These are phyloP conservation scores for Drosophila robusta DNA, from an alignment of 2,888 invertebrate species.

Conservation along the genomic window DNA sequence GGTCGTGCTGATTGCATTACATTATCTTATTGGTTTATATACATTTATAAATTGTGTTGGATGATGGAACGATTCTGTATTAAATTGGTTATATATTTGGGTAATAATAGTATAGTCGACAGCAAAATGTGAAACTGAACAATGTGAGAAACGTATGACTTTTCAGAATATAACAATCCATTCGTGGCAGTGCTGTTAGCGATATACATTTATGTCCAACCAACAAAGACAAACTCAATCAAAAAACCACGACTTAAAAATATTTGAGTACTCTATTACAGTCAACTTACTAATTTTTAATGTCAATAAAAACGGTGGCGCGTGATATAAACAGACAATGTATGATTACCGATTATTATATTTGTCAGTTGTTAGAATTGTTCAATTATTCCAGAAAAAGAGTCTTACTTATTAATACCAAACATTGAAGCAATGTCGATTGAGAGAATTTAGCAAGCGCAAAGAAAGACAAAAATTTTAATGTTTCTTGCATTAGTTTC, in stretches of 20 bases:
- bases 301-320: constrained; percentile 30
- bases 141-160: neutral
- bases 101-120: too few relatives aligned
- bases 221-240: constrained; percentile 28
- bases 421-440: neutral
- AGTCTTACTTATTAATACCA: neutral
- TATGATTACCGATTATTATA: neutral
- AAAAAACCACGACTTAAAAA: constrained; percentile 33
- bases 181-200: neutral
- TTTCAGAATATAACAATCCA: neutral
- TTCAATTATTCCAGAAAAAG: neutral
- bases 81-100: too few relatives aligned
- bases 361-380: neutral
- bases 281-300: constrained; percentile 40
- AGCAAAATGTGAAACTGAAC: neutral
- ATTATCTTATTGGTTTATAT: too few relatives aligned
- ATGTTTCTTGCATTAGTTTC: too few relatives aligned
- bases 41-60: too few relatives aligned
- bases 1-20: too few relatives aligned
- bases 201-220: neutral
- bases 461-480: neutral
- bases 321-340: constrained; percentile 14
- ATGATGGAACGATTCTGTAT: too few relatives aligned
- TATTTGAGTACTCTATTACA: constrained; percentile 49
- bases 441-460: neutral